Percentiles rank a stretch among this genome's conserved stretches.
Evolutionary conservation across 2,113 vertebrate species (phyloP).

Genomic region (Callaeas wilsoni): DNA sequence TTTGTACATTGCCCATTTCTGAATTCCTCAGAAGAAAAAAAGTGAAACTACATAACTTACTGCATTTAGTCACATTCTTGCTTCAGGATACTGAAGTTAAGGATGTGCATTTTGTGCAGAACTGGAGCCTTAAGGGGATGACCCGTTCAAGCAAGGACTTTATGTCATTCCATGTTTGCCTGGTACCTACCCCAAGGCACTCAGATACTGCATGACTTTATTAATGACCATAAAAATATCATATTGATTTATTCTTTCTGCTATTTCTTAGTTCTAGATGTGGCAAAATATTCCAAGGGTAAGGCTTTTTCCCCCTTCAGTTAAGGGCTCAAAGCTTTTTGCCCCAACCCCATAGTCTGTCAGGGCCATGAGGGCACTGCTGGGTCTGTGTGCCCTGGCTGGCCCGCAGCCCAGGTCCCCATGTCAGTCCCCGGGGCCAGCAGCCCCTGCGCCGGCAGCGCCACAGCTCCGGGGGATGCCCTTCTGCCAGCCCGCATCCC

Average conservation of each 20-base stretch:
- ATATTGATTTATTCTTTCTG: not conserved
- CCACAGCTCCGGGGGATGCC: not conserved
- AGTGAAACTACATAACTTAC: not conserved
- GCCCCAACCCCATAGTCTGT: not conserved
- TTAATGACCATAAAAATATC: not conserved
- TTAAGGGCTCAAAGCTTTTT: not conserved
- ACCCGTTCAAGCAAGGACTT: not conserved
- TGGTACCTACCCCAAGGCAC: not conserved
- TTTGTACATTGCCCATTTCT: not conserved
- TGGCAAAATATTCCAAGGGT: not conserved
- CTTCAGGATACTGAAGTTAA: not conserved
- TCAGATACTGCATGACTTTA: not conserved
- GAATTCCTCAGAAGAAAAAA: not conserved
- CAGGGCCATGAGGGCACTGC: not conserved
- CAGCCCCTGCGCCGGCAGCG: not conserved
- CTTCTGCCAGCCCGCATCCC: not conserved
- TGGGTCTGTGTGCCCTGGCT: not conserved
- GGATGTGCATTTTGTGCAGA: not conserved
- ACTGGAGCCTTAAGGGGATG: not conserved
- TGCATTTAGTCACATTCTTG: not conserved
- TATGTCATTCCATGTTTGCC: not conserved
- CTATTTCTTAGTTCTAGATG: not conserved
- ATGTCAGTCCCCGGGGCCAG: accelerated
- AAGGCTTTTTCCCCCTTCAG: not conserved
- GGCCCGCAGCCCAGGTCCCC: not conserved